A percentile compares a stretch with the other conserved stretches of the same genome.
Evolutionary conservation across 2,888 invertebrate species (phyloP).

Genomic region (Leptura quadrifasciata): DNA sequence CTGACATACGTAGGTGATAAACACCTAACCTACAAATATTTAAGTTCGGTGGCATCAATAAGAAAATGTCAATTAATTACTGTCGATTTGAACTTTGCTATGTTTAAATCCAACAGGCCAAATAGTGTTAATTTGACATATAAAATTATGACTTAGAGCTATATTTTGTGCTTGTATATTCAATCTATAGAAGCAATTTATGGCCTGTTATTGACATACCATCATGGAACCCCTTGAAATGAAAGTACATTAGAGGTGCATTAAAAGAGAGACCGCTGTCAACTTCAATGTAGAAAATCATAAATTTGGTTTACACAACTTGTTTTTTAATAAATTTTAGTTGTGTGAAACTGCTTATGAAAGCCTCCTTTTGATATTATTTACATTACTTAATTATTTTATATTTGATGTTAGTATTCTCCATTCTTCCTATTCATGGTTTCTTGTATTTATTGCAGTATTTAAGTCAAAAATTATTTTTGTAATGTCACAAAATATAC

Average conservation of each 20-base stretch:
- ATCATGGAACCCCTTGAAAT: no score
- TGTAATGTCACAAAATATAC: constrained; percentile 26
- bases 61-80: no score
- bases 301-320: not conserved
- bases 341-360: not conserved
- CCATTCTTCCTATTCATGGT: constrained; percentile 14
- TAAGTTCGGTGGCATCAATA: no score
- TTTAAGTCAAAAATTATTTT: constrained; percentile 33
- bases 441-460: constrained; percentile 28
- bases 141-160: no score
- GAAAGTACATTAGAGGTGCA: no score
- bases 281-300: not conserved
- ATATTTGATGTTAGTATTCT: not conserved
- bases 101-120: no score
- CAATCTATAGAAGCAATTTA: no score
- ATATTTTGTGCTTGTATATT: no score
- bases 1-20: not conserved
- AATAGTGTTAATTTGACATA: no score
- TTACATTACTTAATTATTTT: constrained; percentile 23
- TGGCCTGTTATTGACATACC: no score
- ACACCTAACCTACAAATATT: not conserved
- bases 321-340: not conserved
- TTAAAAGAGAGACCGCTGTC: not conserved
- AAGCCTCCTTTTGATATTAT: not conserved
- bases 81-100: no score